Percentiles rank a stretch among this genome's conserved stretches.
phyloP scores from a whole-genome alignment of 1,140 invertebrate genomes.

The Drosophila hydei region DNA sequence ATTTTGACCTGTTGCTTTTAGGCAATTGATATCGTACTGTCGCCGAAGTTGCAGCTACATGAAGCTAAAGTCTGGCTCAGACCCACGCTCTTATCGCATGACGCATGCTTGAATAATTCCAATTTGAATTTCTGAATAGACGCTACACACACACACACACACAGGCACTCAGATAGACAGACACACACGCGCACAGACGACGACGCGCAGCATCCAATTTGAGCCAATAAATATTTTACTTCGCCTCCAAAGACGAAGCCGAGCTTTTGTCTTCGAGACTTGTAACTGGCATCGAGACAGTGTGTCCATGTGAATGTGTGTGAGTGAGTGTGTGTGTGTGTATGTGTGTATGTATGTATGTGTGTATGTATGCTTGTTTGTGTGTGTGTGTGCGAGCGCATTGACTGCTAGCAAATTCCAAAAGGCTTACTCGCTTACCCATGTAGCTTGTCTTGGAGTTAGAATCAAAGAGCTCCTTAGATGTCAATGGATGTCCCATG shows the following conservation, averaged over 20 bases:
- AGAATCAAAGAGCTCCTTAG: constrained; percentile 53
- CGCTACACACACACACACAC: constrained; percentile 56
- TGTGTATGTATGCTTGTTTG: constrained; percentile 9
- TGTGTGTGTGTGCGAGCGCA: constrained; percentile 34
- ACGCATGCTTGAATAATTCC: constrained; percentile 73
- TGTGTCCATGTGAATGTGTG: constrained; percentile 12
- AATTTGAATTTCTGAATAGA: constrained; percentile 82
- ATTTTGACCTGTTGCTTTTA: neutral
- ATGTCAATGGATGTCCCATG: constrained; percentile 65
- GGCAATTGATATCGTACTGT: constrained; percentile 7
- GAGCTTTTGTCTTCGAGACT: constrained; percentile 57
- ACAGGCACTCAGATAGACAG: constrained; percentile 19
- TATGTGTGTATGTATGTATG: constrained; percentile 10
- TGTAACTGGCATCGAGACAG: constrained; percentile 30
- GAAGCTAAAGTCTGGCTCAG: constrained; percentile 24
- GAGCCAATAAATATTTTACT: constrained; percentile 77
- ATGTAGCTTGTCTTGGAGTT: constrained; percentile 62
- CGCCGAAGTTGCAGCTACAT: constrained; percentile 12
- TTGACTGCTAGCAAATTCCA: constrained; percentile 66
- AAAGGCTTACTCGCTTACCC: constrained; percentile 60
- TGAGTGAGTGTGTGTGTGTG: constrained; percentile 6
- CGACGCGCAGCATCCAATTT: constrained; percentile 76
- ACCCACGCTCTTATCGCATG: constrained; percentile 66
- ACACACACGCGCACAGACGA: constrained; percentile 8
- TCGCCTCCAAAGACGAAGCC: constrained; percentile 48